Evolutionary conservation across 2,113 vertebrate genomes (phyloP), one percentile per base, ranked within the genome.

Genomic region (Pelusios castaneus): DNA sequence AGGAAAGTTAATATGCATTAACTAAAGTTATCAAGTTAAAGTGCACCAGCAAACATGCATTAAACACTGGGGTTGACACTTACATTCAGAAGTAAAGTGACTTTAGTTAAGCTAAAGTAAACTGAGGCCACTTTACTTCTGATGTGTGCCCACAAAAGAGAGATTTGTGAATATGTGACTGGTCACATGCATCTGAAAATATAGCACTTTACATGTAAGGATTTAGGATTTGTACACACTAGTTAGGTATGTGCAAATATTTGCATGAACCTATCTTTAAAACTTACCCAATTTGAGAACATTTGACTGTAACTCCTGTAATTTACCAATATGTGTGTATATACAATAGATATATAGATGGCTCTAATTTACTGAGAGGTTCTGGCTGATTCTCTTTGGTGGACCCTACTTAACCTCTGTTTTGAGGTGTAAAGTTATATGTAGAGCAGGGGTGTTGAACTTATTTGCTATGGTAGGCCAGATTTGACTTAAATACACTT

Each of bases 361-460:
- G 34, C 19, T 47, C 10, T 79, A 89, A 43, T 43, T 63, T 51
- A 55, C 51, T 38, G 51, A 80, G 78, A 67, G 25, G 31, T 80
- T 47, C n/a, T 0, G 0, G 8, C 78, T 60, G 27, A 60, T 41
- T 0, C 0, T 9, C 27, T 84, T 52, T 58, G 38, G 29, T 70
- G 63, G 63, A n/a, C 21, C n/a, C 63, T 38, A 34, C 34, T 38
- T 70, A 38, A 22, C 19, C n/a, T 70, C 9, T 21, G 63, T 70
- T 38, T 70, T 70, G 63, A 70, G 19, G n/a, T 38, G 5, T 22
- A 38, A 70, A 38, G n/a, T 38, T 70, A 16, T 81, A 75, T 90
- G 38, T 79, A 70, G 49, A 27, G 34, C 25, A 47, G 47, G 47
- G 47, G 47, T 47, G 47, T 47, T 47, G 47, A 47, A 47, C 47